These are phyloP conservation scores for Arremon aurantiirostris DNA, from an alignment of 2,797 vertebrate genomes.

Conservation along the genomic window DNA sequence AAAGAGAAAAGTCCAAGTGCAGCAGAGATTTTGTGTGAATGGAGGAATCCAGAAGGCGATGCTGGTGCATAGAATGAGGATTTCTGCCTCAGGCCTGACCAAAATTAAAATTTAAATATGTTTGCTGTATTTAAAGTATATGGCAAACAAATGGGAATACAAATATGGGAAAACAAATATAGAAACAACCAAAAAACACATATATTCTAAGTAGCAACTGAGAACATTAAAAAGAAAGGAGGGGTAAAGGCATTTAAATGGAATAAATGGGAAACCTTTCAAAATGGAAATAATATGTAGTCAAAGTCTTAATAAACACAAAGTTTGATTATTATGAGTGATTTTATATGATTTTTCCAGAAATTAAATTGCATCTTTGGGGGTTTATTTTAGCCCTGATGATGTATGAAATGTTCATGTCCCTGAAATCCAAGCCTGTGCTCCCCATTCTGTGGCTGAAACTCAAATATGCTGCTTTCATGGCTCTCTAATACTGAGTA, in stretches of 20 bases:
- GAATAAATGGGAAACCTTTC: background rate
- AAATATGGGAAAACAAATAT: background rate
- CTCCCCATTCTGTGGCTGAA: background rate
- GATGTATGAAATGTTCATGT: background rate
- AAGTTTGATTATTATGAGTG: background rate
- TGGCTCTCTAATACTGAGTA: background rate
- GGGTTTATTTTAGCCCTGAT: background rate
- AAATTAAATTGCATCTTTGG: background rate
- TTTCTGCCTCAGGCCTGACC: background rate
- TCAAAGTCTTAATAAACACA: background rate
- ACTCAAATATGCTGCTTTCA: background rate
- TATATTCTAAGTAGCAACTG: background rate
- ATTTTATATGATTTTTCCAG: background rate
- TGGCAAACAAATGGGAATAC: background rate
- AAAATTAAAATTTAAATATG: background rate
- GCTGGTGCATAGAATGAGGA: background rate
- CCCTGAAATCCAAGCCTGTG: accelerated
- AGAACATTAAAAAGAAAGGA: background rate
- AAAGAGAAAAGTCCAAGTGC: background rate
- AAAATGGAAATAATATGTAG: background rate
- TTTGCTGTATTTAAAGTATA: background rate
- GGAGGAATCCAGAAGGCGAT: background rate
- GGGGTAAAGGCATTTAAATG: background rate
- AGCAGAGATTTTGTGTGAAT: background rate
- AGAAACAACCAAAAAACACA: background rate